phyloP scores from a whole-genome alignment of 30 jellyfish, hydroid and myxozoan species.

The Turritopsis dohrnii region DNA sequence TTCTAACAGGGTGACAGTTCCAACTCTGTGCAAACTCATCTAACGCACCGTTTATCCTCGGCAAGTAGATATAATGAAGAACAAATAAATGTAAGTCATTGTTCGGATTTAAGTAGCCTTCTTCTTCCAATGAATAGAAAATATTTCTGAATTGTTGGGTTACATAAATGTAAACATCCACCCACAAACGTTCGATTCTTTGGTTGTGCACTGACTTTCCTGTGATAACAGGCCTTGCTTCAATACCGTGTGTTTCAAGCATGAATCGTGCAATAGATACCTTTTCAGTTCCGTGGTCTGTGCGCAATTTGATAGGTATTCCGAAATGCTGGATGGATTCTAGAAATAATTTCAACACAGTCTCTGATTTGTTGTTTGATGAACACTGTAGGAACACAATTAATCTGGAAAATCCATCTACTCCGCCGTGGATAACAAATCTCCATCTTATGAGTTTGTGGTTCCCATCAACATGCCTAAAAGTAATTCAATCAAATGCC shows the following conservation, averaged over 20 bases:
- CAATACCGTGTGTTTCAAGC: slow-evolving; percentile 20
- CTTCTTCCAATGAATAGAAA: slow-evolving; percentile 17
- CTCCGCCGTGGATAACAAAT: slow-evolving; percentile 26
- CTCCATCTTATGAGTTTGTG: slow-evolving; percentile 39
- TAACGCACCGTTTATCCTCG: no score
- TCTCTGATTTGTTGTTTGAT: slow-evolving; percentile 30
- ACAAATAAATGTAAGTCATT: no score
- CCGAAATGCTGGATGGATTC: slow-evolving; percentile 17
- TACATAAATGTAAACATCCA: slow-evolving; percentile 29
- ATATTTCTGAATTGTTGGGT: slow-evolving; percentile 8
- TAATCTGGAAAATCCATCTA: slow-evolving; percentile 35
- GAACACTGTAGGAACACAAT: slow-evolving; percentile 27
- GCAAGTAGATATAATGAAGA: no score
- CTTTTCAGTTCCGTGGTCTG: slow-evolving; percentile 41
- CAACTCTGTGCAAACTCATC: no score
- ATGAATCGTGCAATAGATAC: slow-evolving; percentile 25
- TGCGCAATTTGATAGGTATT: slow-evolving; percentile 13
- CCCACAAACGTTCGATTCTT: slow-evolving; percentile 36
- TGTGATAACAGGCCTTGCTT: slow-evolving; percentile 23
- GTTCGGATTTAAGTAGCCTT: slow-evolving; percentile 2
- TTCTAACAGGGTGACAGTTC: no score
- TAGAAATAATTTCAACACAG: slow-evolving; percentile 11
- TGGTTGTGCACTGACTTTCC: slow-evolving; percentile 17
- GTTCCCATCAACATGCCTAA: slow-evolving; percentile 41
- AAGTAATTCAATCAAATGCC: background rate